Percentiles rank a stretch among this genome's conserved stretches.
phyloP scores from a whole-genome alignment of 2,113 vertebrate genomes.

The Tinamus guttatus region DNA sequence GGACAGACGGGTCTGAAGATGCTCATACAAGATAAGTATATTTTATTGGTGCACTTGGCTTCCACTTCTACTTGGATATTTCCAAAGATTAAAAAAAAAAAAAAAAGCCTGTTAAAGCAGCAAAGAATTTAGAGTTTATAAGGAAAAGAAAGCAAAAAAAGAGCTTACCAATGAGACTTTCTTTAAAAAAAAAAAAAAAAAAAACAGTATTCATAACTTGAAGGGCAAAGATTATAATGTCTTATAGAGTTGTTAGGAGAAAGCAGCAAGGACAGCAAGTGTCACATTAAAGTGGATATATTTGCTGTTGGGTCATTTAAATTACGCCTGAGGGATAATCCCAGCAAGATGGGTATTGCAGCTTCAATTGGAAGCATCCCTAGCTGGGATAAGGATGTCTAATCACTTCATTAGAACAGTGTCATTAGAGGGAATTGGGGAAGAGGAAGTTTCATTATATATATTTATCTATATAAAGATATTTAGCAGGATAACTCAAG shows the following conservation, averaged over 20 bases:
- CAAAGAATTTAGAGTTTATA: not conserved
- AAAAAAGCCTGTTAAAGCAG: slow-evolving; percentile 5
- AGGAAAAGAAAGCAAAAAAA: not conserved
- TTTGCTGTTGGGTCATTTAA: slow-evolving; percentile 71
- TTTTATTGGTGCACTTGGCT: slow-evolving; percentile 1
- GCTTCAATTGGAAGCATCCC: slow-evolving; percentile 61
- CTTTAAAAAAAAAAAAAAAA: too few species aligned
- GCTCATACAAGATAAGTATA: not conserved
- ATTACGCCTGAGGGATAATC: slow-evolving; percentile 69
- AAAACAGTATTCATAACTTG: not conserved
- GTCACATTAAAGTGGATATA: slow-evolving; percentile 71
- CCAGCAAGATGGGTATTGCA: slow-evolving; percentile 74
- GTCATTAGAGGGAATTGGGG: slow-evolving; percentile 49
- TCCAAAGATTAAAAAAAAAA: not conserved
- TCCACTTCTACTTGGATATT: not conserved
- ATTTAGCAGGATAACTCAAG: slow-evolving; percentile 7
- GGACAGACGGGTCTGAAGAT: not conserved
- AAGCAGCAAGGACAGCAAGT: slow-evolving; percentile 75
- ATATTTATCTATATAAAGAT: not conserved
- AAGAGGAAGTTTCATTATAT: not conserved
- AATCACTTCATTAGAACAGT: slow-evolving; percentile 71
- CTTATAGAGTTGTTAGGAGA: not conserved
- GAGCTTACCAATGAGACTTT: not conserved
- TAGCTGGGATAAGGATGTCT: slow-evolving; percentile 69
- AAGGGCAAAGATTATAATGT: slow-evolving; percentile 15